Conservation (phyloP, 2,888 invertebrate genomes). For the Nomada ruficornis region DNA sequence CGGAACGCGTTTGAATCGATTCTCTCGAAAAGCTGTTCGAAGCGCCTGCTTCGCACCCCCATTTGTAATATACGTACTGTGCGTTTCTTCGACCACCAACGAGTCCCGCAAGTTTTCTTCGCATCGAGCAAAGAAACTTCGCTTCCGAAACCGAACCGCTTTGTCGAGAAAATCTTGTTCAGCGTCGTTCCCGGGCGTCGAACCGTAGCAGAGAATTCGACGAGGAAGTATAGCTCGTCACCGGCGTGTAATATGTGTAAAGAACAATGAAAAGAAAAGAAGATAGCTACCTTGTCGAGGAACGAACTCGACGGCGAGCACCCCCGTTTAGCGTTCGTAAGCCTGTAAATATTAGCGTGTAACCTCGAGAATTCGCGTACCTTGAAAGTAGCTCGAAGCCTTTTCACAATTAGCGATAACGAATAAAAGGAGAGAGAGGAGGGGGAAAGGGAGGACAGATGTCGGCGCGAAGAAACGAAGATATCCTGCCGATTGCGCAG, state of each 20-base stretch:
- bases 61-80: too few species aligned
- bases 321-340: slow-evolving; percentile 36
- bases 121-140: too few species aligned
- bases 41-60: background rate
- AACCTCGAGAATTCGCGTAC: slow-evolving; percentile 72
- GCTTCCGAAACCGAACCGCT: background rate
- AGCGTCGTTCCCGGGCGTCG: background rate
- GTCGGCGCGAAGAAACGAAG: too few species aligned
- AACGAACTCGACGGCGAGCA: background rate
- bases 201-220: background rate
- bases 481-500: slow-evolving; percentile 16
- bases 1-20: background rate
- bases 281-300: background rate
- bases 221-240: slow-evolving; percentile 19
- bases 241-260: slow-evolving; percentile 43
- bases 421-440: background rate
- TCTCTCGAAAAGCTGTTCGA: background rate
- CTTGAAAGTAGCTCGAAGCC: slow-evolving; percentile 78
- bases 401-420: slow-evolving; percentile 68
- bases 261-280: background rate
- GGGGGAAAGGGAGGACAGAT: background rate
- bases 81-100: too few species aligned
- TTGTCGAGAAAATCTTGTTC: background rate
- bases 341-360: slow-evolving; percentile 71
- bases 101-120: too few species aligned